These are phyloP conservation scores for Lobophora halterata DNA, from an alignment of 2,888 invertebrate genomes.

Conservation along the genomic window DNA sequence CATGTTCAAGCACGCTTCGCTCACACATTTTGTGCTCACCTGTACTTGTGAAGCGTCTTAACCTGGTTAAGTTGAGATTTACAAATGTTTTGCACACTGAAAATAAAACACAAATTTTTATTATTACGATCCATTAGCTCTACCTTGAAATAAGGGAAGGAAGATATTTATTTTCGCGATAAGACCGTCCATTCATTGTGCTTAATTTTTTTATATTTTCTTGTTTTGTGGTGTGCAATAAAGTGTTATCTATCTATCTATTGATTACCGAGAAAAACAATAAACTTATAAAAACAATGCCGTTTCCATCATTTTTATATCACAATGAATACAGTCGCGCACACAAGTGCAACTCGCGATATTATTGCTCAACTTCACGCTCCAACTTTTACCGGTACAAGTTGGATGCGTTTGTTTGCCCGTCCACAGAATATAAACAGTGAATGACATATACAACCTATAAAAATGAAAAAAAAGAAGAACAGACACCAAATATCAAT, in stretches of 20 bases:
- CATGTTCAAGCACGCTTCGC: slow-evolving; percentile 43
- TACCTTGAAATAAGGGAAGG: background rate
- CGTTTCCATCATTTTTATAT: slow-evolving; percentile 2
- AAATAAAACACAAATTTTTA: slow-evolving; percentile 26
- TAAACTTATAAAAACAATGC: background rate
- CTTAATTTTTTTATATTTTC: too few species aligned
- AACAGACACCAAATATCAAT: too few species aligned
- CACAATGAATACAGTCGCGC: slow-evolving; percentile 17
- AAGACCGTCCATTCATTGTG: too few species aligned
- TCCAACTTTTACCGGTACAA: slow-evolving; percentile 35
- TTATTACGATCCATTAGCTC: too few species aligned
- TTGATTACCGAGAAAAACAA: background rate
- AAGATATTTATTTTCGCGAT: slow-evolving; percentile 11
- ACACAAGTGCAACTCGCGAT: slow-evolving; percentile 28
- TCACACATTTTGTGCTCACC: slow-evolving; percentile 37
- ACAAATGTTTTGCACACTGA: slow-evolving; percentile 28
- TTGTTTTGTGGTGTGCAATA: too few species aligned
- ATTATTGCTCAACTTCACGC: slow-evolving; percentile 39
- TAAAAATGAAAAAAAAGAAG: too few species aligned
- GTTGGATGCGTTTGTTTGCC: slow-evolving; percentile 40
- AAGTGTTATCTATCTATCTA: too few species aligned
- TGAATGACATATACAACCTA: too few species aligned
- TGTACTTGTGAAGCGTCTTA: slow-evolving; percentile 39
- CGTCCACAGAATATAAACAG: slow-evolving; percentile 15
- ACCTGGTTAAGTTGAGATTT: slow-evolving; percentile 36